Conservation (phyloP, 2,888 invertebrate species). For the Steinernema hermaphroditum region DNA sequence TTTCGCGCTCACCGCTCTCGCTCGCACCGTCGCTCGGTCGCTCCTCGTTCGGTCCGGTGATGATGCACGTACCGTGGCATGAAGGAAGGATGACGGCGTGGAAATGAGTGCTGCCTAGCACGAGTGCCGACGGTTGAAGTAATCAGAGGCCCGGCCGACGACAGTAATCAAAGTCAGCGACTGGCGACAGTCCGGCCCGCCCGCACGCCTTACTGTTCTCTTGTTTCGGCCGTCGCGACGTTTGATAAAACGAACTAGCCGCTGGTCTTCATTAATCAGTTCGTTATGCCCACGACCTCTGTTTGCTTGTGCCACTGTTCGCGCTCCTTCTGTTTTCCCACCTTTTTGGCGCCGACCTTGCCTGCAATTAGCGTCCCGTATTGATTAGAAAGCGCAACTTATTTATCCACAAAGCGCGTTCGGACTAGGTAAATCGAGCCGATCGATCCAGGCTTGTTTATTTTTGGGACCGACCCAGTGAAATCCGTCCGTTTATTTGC, state of each 20-base stretch:
- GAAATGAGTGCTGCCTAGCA: conserved; percentile 29
- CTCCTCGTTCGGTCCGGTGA: conserved; percentile 19
- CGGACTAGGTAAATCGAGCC: not conserved
- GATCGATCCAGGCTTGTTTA: conserved; percentile 6
- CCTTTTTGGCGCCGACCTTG: not conserved
- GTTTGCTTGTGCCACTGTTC: conserved; percentile 1
- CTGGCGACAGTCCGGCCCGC: conserved; percentile 21
- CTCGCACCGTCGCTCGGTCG: conserved; percentile 15
- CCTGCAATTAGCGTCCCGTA: not conserved
- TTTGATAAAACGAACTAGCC: conserved; percentile 17
- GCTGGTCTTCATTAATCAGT: conserved; percentile 25
- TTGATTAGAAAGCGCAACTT: not conserved
- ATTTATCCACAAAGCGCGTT: not conserved
- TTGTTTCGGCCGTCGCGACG: conserved; percentile 2
- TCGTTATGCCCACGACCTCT: conserved; percentile 4
- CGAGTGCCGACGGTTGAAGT: conserved; percentile 24
- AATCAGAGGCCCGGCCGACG: not conserved
- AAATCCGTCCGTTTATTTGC: not conserved
- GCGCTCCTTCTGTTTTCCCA: not conserved
- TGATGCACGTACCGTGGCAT: conserved; percentile 21
- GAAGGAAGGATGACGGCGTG: conserved; percentile 11
- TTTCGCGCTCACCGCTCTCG: conserved; percentile 27
- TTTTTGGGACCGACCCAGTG: not conserved
- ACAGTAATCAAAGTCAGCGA: not conserved
- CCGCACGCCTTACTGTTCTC: conserved; percentile 19